Evolutionary conservation across 2,888 invertebrate species (phyloP).

Genomic region (Pantelozetes paolii): DNA sequence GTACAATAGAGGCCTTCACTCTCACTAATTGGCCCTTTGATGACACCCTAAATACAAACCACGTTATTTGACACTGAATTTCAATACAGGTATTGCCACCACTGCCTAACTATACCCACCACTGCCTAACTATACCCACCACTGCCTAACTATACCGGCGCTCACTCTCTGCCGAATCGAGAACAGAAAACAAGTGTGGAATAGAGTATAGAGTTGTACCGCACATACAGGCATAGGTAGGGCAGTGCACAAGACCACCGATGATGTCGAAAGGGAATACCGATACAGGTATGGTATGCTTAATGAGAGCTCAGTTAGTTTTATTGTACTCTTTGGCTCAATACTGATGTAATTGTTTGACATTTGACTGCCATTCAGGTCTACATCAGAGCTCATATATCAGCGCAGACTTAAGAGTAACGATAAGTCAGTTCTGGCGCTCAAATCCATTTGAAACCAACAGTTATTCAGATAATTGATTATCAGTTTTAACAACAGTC

Average conservation of each 20-base stretch:
- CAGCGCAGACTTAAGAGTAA: background rate
- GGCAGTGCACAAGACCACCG: slow-evolving; percentile 21
- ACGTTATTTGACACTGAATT: slow-evolving; percentile 20
- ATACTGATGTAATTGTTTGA: slow-evolving; percentile 25
- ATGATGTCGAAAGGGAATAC: slow-evolving; percentile 16
- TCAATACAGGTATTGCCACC: slow-evolving; percentile 1
- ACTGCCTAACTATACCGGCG: background rate
- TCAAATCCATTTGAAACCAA: background rate
- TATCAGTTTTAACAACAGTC: background rate
- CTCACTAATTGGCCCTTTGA: slow-evolving; percentile 33
- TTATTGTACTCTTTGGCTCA: background rate
- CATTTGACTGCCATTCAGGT: background rate
- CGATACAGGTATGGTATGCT: slow-evolving; percentile 27
- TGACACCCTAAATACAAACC: slow-evolving; percentile 33
- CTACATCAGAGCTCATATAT: background rate
- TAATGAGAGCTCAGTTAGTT: slow-evolving; percentile 2
- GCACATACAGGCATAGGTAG: background rate
- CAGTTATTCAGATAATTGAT: slow-evolving; percentile 15
- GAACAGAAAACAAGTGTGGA: background rate
- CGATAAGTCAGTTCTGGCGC: background rate
- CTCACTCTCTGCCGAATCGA: background rate
- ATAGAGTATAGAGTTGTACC: background rate
- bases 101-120: background rate
- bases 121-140: background rate
- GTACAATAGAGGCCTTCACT: slow-evolving; percentile 21